phyloP scores from a whole-genome alignment of 2,797 vertebrate species.

The Syngnathus rostellatus region DNA sequence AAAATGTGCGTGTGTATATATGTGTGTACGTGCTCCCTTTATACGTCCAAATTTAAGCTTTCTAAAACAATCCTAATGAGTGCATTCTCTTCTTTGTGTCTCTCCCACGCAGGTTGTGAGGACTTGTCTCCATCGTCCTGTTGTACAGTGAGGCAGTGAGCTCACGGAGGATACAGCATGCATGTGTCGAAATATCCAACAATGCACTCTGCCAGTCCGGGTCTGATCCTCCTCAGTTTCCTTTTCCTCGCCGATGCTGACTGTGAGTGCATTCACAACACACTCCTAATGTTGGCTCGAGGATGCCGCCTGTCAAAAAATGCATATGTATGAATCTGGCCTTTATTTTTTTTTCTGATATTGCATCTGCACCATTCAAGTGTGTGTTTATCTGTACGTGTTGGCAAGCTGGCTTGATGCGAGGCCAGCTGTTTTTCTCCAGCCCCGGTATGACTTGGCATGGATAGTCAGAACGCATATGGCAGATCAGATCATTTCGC shows the following conservation, averaged over 20 bases:
- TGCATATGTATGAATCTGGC: not conserved
- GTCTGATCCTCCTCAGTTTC: slow-evolving; percentile 82
- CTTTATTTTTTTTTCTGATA: not conserved
- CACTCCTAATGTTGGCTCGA: not conserved
- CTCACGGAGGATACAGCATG: slow-evolving; percentile 74
- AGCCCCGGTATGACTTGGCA: slow-evolving; percentile 58
- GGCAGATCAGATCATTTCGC: slow-evolving; percentile 59
- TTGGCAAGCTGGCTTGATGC: slow-evolving; percentile 40
- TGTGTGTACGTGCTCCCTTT: slow-evolving; percentile 3
- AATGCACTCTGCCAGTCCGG: slow-evolving; percentile 75
- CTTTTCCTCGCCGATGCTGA: slow-evolving; percentile 78
- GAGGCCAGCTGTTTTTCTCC: slow-evolving; percentile 59
- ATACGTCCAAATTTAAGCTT: slow-evolving; percentile 1
- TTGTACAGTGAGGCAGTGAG: slow-evolving; percentile 78
- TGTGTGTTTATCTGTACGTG: slow-evolving; percentile 6
- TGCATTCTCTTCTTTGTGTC: slow-evolving; percentile 11
- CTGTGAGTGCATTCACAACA: slow-evolving; percentile 70
- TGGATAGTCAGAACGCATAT: slow-evolving; percentile 42
- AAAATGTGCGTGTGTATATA: not conserved
- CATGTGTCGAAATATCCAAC: slow-evolving; percentile 78
- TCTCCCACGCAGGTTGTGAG: slow-evolving; percentile 76
- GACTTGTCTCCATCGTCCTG: slow-evolving; percentile 69
- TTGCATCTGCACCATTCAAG: not conserved
- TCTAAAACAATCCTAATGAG: slow-evolving; percentile 4
- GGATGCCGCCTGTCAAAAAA: not conserved